phyloP scores from a whole-genome alignment of 1,140 invertebrate species.

The Plodia interpunctella region DNA sequence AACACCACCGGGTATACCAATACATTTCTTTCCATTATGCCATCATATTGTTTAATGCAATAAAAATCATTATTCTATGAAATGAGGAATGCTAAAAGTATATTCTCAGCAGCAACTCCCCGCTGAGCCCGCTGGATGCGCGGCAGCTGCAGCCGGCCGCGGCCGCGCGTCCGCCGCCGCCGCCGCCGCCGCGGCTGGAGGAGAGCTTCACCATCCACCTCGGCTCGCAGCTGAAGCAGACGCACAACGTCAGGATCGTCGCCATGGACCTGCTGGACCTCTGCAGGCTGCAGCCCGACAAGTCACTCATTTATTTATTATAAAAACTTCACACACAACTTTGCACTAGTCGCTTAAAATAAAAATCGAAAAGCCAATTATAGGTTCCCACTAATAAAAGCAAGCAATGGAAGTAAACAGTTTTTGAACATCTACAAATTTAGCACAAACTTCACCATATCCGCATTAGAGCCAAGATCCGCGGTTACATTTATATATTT shows the following conservation, averaged over 20 bases:
- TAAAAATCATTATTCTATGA: too few relatives aligned
- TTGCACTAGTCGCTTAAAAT: too few relatives aligned
- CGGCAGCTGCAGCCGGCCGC: background rate
- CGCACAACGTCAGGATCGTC: conserved; percentile 96
- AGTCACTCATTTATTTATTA: conserved; percentile 39
- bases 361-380: too few relatives aligned
- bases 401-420: too few relatives aligned
- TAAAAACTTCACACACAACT: background rate
- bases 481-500: too few relatives aligned
- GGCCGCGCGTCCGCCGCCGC: conserved; percentile 38
- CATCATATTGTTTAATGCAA: too few relatives aligned
- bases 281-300: conserved; percentile 82
- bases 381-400: too few relatives aligned
- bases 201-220: conserved; percentile 98
- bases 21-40: conserved; percentile 68
- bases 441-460: too few relatives aligned
- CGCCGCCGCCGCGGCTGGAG: conserved; percentile 79
- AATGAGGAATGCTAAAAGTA: too few relatives aligned
- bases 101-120: conserved; percentile 42
- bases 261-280: conserved; percentile 87
- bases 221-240: conserved; percentile 98
- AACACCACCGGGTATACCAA: conserved; percentile 64
- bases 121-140: conserved; percentile 42
- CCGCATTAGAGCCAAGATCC: background rate
- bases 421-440: too few relatives aligned